Evolutionary conservation across 2,888 invertebrate genomes (phyloP).

Genomic region (Pachliopta kotzebuea): DNA sequence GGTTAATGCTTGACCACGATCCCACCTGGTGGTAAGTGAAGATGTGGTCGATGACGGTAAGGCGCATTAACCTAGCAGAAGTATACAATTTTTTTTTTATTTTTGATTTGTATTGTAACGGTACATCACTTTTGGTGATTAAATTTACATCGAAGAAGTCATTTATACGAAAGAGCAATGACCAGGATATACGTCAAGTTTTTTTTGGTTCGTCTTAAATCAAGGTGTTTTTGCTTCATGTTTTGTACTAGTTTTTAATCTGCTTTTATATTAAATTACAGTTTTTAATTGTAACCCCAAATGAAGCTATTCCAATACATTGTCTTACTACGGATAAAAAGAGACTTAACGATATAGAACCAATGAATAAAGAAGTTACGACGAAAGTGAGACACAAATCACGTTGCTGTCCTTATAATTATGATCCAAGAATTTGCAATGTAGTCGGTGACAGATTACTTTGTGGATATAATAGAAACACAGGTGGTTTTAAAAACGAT

Average conservation of each 20-base stretch:
- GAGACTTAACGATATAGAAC: conserved; percentile 15
- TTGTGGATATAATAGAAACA: conserved; percentile 60
- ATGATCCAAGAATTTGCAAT: conserved; percentile 52
- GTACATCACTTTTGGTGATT: conserved; percentile 46
- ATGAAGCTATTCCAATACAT: conserved; percentile 31
- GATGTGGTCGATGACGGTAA: too few relatives aligned
- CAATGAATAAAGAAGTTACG: not conserved
- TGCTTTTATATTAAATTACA: conserved; percentile 34
- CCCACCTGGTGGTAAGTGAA: too few relatives aligned
- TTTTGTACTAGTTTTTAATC: not conserved
- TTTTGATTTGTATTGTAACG: conserved; percentile 22
- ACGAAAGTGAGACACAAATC: conserved; percentile 1
- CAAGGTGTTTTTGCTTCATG: conserved; percentile 2
- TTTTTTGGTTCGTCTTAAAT: conserved; percentile 47
- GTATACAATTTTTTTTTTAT: too few relatives aligned
- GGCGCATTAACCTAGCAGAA: too few relatives aligned
- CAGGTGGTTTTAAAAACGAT: conserved; percentile 41
- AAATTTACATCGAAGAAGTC: conserved; percentile 35
- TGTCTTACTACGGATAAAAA: conserved; percentile 29
- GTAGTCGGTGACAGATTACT: conserved; percentile 54
- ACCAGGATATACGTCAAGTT: conserved; percentile 43
- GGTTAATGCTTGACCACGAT: too few relatives aligned
- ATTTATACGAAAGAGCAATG: conserved; percentile 57
- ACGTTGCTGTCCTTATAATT: conserved; percentile 61
- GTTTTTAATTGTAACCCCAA: conserved; percentile 39